phyloP scores from a whole-genome alignment of 2,113 vertebrate genomes.

The Zapornia atra region DNA sequence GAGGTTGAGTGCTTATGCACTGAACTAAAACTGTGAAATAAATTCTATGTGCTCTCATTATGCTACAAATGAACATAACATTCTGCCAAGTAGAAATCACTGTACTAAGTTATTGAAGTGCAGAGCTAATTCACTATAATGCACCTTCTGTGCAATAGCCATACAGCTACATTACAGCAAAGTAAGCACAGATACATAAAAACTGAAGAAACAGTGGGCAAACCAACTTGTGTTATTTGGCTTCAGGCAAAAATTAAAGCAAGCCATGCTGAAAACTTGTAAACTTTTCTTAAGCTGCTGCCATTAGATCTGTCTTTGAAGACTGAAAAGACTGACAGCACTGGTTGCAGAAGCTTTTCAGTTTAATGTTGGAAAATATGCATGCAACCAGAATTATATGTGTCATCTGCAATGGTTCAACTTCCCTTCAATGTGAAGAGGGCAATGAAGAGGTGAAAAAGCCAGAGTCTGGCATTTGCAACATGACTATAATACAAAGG shows the following conservation, averaged over 20 bases:
- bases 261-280: constrained; percentile 27
- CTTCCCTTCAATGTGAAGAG: constrained; percentile 53
- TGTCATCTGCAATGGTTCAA: constrained; percentile 10
- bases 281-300: background rate
- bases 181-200: constrained; percentile 53
- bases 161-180: constrained; percentile 56
- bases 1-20: background rate
- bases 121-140: constrained; percentile 27
- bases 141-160: constrained; percentile 59
- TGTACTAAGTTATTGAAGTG: background rate
- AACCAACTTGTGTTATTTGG: constrained; percentile 39
- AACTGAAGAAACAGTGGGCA: constrained; percentile 29
- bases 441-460: background rate
- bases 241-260: constrained; percentile 28
- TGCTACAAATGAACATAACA: background rate
- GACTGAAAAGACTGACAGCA: constrained; percentile 8
- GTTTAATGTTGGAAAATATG: background rate
- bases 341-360: constrained; percentile 27
- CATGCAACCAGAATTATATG: constrained; percentile 40
- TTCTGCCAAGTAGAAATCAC: constrained; percentile 17
- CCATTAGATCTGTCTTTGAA: background rate
- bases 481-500: constrained; percentile 13
- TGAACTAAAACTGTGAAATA: background rate
- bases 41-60: background rate
- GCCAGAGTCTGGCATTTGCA: constrained; percentile 26